Evolutionary conservation across 2,113 vertebrate species (phyloP).

Genomic region (Platysteira castanea): DNA sequence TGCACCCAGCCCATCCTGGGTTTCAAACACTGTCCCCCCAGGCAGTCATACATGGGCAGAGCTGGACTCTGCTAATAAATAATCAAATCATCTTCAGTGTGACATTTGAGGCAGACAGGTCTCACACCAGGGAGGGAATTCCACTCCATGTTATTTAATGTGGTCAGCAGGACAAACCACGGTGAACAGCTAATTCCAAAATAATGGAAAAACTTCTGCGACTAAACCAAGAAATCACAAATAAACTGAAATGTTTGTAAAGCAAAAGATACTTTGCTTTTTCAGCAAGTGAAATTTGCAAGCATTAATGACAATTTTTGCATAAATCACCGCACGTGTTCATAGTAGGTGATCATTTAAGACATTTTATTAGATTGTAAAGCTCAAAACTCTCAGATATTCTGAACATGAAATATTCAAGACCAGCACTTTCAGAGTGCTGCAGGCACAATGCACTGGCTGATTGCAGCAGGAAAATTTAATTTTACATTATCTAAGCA

Average conservation of each 20-base stretch:
- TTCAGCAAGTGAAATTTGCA: neutral
- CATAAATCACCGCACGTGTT: neutral
- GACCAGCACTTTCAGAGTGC: neutral
- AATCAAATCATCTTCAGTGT: neutral
- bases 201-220: neutral
- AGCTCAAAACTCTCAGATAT: neutral
- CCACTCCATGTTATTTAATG: rapidly evolving
- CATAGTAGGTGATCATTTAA: neutral
- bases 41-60: neutral
- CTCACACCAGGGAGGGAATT: neutral
- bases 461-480: neutral
- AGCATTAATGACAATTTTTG: neutral
- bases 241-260: neutral
- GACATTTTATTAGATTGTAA: neutral
- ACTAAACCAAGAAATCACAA: neutral
- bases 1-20: neutral
- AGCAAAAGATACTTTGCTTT: neutral
- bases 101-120: neutral
- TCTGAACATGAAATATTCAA: neutral
- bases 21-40: neutral
- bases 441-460: neutral
- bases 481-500: neutral
- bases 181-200: neutral
- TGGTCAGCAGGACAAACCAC: neutral
- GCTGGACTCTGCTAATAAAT: neutral